These are phyloP conservation scores for Hemiprocne comata DNA, from an alignment of 2,113 vertebrate genomes.

Conservation along the genomic window DNA sequence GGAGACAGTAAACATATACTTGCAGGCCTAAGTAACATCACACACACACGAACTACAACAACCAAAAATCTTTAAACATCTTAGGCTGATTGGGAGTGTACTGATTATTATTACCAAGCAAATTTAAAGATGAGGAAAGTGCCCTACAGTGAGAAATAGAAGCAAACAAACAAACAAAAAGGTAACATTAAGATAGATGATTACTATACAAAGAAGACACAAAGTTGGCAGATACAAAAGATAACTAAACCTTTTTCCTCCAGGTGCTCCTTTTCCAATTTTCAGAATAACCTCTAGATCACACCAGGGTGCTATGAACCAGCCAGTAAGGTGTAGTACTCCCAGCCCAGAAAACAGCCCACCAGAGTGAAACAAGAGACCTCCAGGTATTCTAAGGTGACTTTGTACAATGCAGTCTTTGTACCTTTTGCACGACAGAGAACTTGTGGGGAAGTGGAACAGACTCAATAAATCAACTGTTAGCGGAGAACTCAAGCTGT, in stretches of 20 bases:
- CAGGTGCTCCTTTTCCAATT: background rate
- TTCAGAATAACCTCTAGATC: background rate
- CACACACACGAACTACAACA: background rate
- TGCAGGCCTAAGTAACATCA: background rate
- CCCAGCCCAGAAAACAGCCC: background rate
- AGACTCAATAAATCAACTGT: background rate
- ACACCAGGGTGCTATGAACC: accelerated
- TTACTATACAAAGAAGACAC: background rate
- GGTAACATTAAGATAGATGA: background rate
- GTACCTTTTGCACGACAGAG: background rate
- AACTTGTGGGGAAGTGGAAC: accelerated
- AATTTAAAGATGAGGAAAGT: background rate
- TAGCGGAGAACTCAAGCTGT: background rate
- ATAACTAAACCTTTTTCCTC: background rate
- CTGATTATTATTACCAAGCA: background rate
- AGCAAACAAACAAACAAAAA: background rate
- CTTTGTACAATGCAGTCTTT: background rate
- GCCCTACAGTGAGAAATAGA: background rate
- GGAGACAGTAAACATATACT: background rate
- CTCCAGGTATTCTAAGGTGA: background rate
- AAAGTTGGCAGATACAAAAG: background rate
- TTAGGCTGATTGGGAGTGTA: background rate
- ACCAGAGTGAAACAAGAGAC: background rate
- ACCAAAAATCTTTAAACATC: background rate
- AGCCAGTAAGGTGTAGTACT: background rate